Evolutionary conservation across 2,888 invertebrate genomes (phyloP), one percentile per base, ranked within the genome.

Genomic region (Lepetodrilus schrolli): DNA sequence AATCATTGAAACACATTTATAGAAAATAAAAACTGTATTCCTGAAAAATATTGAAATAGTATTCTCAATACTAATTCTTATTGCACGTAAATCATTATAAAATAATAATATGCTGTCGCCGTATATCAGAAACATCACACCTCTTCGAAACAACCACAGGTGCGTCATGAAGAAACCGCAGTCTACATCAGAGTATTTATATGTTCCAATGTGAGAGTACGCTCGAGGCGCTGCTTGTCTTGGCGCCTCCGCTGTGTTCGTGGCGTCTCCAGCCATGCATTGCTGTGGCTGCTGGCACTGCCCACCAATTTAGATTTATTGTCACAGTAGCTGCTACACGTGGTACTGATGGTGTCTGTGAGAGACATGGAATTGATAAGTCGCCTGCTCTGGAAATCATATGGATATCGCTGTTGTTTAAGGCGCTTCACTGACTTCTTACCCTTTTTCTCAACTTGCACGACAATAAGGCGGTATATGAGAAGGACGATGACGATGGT

Each of bases 401-500:
- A 66, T 10, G 49, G 66, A 36, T 58, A 68, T 26, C 23, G 49
- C 13, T 50, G 36, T 37, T 58, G 49, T 23, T 58, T 71, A 8
- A 30, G 23, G 17, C 5, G 36, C n/a, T 73, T 58, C 2, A 37
- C 23, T 17, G 37, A 34, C 21, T 21, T 38, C 21, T 21, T 21
- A 13, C 30, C 23, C n/a, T 23, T 20, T 68, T 68, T 73, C 66
- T 84, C 80, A 1, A 84, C 71, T 58, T 85, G 84, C 43, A 90
- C 81, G 10, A 88, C 88, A 21, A 87, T 95, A 0, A 96, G 91
- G 7, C 96, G 92, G 88, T 96, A 96, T 70, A 96, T 92, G 89
- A 96, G 95, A 0, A 98, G 92, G 0, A 96, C 91, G 78, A 97
- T 97, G 26, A 98, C 97, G 89, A 96, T 91, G 0, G 95, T 95